These are phyloP conservation scores for Eriocheir sinensis DNA, from an alignment of 1,140 invertebrate species.

Conservation along the genomic window DNA sequence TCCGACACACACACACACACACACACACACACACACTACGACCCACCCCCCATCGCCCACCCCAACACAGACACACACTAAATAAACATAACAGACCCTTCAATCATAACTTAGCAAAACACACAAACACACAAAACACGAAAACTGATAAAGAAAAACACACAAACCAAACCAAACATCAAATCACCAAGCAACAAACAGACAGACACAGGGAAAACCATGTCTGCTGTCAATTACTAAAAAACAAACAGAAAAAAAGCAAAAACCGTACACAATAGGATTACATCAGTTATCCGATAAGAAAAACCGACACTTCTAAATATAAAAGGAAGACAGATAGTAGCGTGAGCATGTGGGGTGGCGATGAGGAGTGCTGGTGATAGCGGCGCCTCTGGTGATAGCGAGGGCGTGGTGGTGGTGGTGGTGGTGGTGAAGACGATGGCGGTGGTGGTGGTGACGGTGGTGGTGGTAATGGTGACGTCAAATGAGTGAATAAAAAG, in stretches of 20 bases:
- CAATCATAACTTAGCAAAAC: too few species aligned
- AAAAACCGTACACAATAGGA: too few species aligned
- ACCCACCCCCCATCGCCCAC: neutral
- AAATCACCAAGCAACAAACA: neutral
- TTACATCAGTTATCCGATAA: neutral
- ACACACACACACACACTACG: neutral
- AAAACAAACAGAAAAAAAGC: too few species aligned
- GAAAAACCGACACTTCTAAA: neutral
- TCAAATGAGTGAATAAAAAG: constrained; percentile 15
- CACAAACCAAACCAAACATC: too few species aligned
- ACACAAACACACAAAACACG: too few species aligned
- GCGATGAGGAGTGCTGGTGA: neutral
- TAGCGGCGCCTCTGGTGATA: neutral
- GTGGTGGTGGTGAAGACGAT: neutral
- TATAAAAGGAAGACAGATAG: neutral
- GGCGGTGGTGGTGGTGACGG: neutral
- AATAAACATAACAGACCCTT: neutral
- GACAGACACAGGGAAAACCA: neutral
- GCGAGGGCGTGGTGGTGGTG: neutral
- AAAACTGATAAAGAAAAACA: too few species aligned
- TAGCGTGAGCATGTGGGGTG: constrained; percentile 12
- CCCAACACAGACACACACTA: neutral
- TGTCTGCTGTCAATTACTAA: neutral
- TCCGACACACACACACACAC: neutral
- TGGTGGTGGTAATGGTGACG: constrained; percentile 39